Base-by-base conservation (phyloP, 2,797 vertebrate species). In the Myripristis jacobus region DNA sequence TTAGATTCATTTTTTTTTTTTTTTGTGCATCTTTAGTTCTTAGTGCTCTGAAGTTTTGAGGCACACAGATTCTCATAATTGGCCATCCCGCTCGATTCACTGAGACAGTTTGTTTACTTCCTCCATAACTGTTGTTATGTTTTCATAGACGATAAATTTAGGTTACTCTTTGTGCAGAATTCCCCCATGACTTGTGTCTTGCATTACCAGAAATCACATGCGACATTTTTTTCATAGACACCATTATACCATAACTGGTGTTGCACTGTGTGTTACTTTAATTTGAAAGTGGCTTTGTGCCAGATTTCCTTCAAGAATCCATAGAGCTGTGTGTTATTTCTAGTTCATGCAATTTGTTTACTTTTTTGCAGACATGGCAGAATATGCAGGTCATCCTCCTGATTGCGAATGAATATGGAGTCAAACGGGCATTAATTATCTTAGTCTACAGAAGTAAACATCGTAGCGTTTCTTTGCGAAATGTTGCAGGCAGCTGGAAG, bases 111-210 rank as follows among this genome's bases (percentile, higher is more conserved):
- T 83, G 70, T 79, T 79, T 69, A 66, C 41, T 51, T 48, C 57
- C 27, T 58, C 31, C 25, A 24, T 60, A 48, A 27, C 38, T 53
- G 44, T 70, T 77, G 27, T 48, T 75, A 27, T 51, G 41, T 69
- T 31, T 61, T 74, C 52, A 50, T 36, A 75, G 65, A 71, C 34
- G 61, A 66, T 80, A 71, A 29, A 74, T 83, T 78, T 78, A 78
- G 73, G 47, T 10, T 34, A 46, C 9, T 62, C 48, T 77, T 47
- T 73, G 31, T 63, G 56, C 55, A 56, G 55, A 44, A 27, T 53
- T 62, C 79, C 67, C 73, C 38, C 57, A 34, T 59, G 64, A 52
- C 60, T 58, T 10, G 24, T 43, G 61, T 44, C 38, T 67, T 57
- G 27, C 24, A 67, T 75, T 68, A 63, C 43, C 55, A 48, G 69